Base-by-base conservation (phyloP, 2,888 invertebrate species). In the Apotomis betuletana region DNA sequence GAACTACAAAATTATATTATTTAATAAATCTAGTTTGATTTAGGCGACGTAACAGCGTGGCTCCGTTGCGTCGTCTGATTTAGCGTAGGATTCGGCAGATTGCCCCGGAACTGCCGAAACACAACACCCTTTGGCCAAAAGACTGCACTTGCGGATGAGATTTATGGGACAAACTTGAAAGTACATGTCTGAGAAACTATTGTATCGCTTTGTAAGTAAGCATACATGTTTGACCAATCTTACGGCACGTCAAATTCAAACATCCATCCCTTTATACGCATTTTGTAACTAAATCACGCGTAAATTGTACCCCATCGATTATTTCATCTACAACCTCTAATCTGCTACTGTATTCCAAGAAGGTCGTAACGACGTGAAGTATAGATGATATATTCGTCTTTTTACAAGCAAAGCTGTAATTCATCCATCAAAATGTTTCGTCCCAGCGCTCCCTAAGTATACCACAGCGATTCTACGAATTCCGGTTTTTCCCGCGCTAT, bases 401-500 rank as follows among this genome's bases (percentile, higher is more conserved):
- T 44, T 59, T 13, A 63, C 49, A 36, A 63, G 12, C 41, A 41
- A 27, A 55, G 10, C 63, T 52, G 52, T 60, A 54, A 72, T 67
- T 72, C 71, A 72, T 72, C 62, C 67, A 72, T 72, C 72, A 72
- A 68, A 68, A 68, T 59, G 58, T 72, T 72, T 72, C 68, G 59
- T 51, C 38, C 76, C 74, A 75, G 74, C 70, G 71, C 69, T 75
- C 78, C 77, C 79, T 83, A 81, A 83, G 81, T 75, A 57, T 46
- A 51, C 67, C 70, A 59, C 70, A 72, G 58, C 76, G 76, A 80
- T 81, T 80, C 79, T 10, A 76, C 79, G 80, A 82, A 84, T 83
- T 82, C 83, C 79, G 78, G 63, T 81, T 80, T 83, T 79, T 78
- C 78, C 75, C 76, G 75, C 80, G 77, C 79, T 80, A 86, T 85